Base-by-base conservation (phyloP, 2,888 invertebrate genomes). In the Dynastes grantii region DNA sequence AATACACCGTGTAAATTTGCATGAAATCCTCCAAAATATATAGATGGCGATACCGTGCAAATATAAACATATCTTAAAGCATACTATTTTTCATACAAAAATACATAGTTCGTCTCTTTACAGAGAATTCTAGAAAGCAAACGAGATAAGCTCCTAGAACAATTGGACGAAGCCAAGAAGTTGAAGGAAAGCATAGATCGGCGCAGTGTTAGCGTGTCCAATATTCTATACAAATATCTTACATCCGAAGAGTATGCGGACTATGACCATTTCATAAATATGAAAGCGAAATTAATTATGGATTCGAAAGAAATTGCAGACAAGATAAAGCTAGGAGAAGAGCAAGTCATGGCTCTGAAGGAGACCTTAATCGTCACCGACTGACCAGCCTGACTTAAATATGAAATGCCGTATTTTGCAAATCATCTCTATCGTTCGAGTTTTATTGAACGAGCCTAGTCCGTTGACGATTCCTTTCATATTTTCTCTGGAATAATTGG, bases 271-370 rank as follows among this genome's bases (percentile, higher is more conserved):
- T 96, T 95, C 89, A 94, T 96, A 84, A 94, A 94, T 87, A 96
- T 95, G 94, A 96, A 96, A 89, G 94, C 95, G 49, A 95, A 95
- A 88, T 90, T 96, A 81, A 93, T 95, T 84, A 94, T 96, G 87
- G 95, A 96, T 87, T 92, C 93, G 78, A 92, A 95, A 84, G 96
- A 96, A 87, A 93, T 96, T 82, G 92, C 94, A 84, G 95, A 96
- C 88, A 95, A 95, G 89, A 94, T 96, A 82, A 94, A 95, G 86
- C 90, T 95, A 81, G 94, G 95, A 78, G 94, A 95, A 87, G 95
- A 96, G 88, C 95, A 96, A 88, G 90, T 95, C 84, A 89, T 91
- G 82, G 95, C 95, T 76, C 90, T 96, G 79, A 91, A 91, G 87
- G 93, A 93, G 86, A 93, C 93, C 77, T 85, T 89, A 71, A 87